Evolutionary conservation across 2,113 vertebrate species (phyloP).

Genomic region (Pluvialis apricaria): DNA sequence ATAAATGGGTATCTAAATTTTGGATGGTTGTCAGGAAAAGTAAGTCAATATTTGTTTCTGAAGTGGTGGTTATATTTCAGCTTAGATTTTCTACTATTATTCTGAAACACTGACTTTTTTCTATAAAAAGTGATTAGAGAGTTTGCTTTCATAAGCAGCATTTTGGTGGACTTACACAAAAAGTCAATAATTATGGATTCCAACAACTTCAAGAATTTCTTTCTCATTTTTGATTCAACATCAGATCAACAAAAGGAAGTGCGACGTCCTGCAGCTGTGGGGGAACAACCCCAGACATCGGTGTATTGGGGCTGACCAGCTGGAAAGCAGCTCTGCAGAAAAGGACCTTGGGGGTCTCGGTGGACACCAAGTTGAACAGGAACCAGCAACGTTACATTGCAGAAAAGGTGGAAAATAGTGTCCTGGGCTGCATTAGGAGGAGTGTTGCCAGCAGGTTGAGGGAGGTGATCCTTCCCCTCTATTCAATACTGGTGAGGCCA

Average conservation of each 20-base stretch:
- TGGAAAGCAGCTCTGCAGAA: neutral
- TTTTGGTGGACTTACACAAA: neutral
- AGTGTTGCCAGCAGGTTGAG: neutral
- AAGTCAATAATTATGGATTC: neutral
- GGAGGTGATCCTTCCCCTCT: neutral
- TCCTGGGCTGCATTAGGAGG: neutral
- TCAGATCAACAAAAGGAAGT: neutral
- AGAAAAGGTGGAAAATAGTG: neutral
- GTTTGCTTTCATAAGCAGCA: neutral
- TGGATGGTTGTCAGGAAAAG: neutral
- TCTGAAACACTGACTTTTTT: neutral
- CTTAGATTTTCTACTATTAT: neutral
- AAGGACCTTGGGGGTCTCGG: neutral
- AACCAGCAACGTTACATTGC: neutral
- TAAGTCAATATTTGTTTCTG: neutral
- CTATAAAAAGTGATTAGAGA: neutral
- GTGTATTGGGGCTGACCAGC: neutral
- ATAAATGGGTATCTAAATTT: neutral
- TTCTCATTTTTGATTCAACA: neutral
- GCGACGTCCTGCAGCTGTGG: neutral
- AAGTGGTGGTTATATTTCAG: neutral
- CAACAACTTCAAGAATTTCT: neutral
- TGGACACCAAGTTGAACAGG: neutral
- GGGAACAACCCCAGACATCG: neutral
- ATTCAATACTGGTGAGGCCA: neutral